Evolutionary conservation across 37 sponge, comb jelly and placozoan species (phyloP), one percentile per base, ranked within the genome.

Genomic region (Petrosia ficiformis): DNA sequence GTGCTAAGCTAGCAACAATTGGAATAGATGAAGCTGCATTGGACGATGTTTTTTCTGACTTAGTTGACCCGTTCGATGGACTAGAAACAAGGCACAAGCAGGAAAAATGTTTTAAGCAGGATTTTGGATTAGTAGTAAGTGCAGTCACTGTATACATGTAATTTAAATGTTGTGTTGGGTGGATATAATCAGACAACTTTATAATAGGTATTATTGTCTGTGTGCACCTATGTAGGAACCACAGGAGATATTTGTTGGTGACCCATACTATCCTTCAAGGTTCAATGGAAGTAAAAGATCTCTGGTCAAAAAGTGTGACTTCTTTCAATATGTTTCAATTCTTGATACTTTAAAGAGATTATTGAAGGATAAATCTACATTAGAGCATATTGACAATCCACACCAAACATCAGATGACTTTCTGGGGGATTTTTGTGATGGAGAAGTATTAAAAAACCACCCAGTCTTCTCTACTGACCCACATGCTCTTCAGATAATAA

Each of bases 351-450:
- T 68, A 30, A 29, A 68, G 16, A n/a, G 4, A 4, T 40, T 68
- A 42, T 42, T 68, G 35, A 30, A n/a, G 6, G 70, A 68, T 4
- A 68, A 42, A 34, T n/a, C n/a, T n/a, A n/a, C n/a, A n/a, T n/a
- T 24, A 56, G n/a, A n/a, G n/a, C 44, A 69, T 5, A 22, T 69
- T 4, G 21, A 42, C 24, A 32, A 69, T n/a, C n/a, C 70, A 5
- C 70, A 72, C 57, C 39, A 29, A 42, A 37, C 22, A 28, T 4
- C 70, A 58, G 65, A 72, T 71, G 81, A 65, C 4, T 8, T 71
- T 35, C 11, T 69, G 39, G 52, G 60, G 39, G 73, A 80, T 57
- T 71, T 71, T 25, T 80, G 81, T 72, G 81, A 80, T 71, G 81
- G 81, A 5, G 48, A 37, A 2, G 14, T 5, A 26, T 71, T 58